A percentile compares a stretch with the other conserved stretches of the same genome.
Conservation (phyloP, 2,888 invertebrate species). For the Lithophane socia region DNA sequence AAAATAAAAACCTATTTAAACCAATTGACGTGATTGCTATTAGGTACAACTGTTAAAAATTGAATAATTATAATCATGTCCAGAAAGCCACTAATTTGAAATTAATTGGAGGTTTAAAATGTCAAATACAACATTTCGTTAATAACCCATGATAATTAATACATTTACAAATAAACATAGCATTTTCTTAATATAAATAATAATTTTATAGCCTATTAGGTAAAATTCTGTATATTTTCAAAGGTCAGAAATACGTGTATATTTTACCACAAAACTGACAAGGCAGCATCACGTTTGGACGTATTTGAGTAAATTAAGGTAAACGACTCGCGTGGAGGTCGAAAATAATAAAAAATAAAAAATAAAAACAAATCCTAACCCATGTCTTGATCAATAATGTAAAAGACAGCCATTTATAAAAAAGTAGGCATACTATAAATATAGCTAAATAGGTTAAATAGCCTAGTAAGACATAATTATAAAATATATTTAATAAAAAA, state of each 20-base stretch:
- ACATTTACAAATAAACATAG: not conserved
- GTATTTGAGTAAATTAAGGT: not conserved
- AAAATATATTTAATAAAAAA: no score
- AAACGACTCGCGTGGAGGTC: not conserved
- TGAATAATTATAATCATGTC: no score
- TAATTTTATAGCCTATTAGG: not conserved
- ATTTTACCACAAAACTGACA: not conserved
- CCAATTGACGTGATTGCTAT: no score
- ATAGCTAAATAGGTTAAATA: no score
- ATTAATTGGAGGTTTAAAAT: no score
- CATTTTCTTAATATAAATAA: not conserved
- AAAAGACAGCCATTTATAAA: no score
- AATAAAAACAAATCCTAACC: not conserved
- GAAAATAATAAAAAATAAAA: no score
- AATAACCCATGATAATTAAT: not conserved
- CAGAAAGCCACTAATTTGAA: no score
- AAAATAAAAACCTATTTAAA: no score
- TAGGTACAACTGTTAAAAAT: no score
- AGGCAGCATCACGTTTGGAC: not conserved
- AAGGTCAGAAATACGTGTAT: conserved; percentile 14
- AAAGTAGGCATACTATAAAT: no score
- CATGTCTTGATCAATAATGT: not conserved
- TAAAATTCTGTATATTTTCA: not conserved
- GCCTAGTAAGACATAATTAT: no score
- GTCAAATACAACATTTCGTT: not conserved